These are phyloP conservation scores for Meteorus colon DNA, from an alignment of 2,888 invertebrate species.

Conservation along the genomic window DNA sequence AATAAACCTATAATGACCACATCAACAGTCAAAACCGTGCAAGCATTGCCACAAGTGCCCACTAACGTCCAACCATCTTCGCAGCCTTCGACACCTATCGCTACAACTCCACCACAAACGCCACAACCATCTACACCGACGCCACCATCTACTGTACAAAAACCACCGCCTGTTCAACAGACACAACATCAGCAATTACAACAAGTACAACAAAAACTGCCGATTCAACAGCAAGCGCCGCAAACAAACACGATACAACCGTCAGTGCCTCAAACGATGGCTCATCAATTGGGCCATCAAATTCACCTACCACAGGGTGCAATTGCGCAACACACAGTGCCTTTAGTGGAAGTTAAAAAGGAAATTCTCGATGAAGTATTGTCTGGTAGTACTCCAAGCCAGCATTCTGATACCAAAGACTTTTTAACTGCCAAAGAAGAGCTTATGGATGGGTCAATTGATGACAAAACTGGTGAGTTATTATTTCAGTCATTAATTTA, in stretches of 20 bases:
- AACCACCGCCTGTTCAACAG: constrained; percentile 43
- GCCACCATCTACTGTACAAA: constrained; percentile 42
- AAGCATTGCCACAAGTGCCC: constrained; percentile 48
- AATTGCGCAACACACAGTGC: constrained; percentile 71
- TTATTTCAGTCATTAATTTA: not conserved
- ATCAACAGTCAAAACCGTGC: constrained; percentile 48
- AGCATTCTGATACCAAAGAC: constrained; percentile 72
- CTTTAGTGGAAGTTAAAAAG: constrained; percentile 82
- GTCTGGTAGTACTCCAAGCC: constrained; percentile 63
- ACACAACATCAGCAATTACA: constrained; percentile 65
- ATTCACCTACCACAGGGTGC: constrained; percentile 71
- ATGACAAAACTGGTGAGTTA: constrained; percentile 69
- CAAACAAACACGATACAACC: constrained; percentile 74
- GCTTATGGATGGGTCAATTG: constrained; percentile 68
- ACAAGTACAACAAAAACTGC: constrained; percentile 63
- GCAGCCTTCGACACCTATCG: constrained; percentile 49
- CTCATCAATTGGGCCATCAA: constrained; percentile 72
- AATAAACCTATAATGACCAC: constrained; percentile 56
- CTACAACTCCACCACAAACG: constrained; percentile 57
- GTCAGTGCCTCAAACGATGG: constrained; percentile 69
- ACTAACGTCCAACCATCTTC: constrained; percentile 52
- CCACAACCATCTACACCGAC: constrained; percentile 59
- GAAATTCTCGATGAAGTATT: constrained; percentile 81
- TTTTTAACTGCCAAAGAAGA: constrained; percentile 73
- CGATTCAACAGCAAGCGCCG: constrained; percentile 62